Percentiles rank a stretch among this genome's conserved stretches.
These are phyloP conservation scores for Pachycephus smyrnensis DNA, from an alignment of 2,888 invertebrate genomes.

Conservation along the genomic window DNA sequence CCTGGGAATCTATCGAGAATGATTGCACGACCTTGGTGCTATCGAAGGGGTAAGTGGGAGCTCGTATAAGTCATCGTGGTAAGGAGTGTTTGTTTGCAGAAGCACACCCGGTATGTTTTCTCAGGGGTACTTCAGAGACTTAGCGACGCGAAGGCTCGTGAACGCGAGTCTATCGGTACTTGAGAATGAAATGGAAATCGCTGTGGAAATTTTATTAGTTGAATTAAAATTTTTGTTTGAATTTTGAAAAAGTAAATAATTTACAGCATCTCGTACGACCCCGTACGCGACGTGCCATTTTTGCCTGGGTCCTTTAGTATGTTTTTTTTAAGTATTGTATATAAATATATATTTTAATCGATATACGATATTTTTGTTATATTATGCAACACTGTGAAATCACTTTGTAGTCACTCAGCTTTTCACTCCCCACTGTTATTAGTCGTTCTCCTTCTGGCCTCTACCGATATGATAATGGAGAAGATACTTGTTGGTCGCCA, in stretches of 20 bases:
- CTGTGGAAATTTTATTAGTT: background rate
- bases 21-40: background rate
- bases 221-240: background rate
- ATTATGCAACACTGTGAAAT: no score
- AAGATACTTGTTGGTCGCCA: background rate
- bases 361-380: no score
- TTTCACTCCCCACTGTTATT: no score
- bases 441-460: no score
- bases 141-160: background rate
- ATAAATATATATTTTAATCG: no score
- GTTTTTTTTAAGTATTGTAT: no score
- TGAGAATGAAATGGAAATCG: background rate
- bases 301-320: background rate
- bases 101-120: conserved; percentile 16
- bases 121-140: background rate
- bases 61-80: background rate
- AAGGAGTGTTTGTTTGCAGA: conserved; percentile 23
- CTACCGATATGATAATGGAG: no score
- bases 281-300: background rate
- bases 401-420: no score
- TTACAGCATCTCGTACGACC: background rate
- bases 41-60: background rate
- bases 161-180: background rate
- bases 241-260: background rate
- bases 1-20: background rate